Percentiles rank a stretch among this genome's conserved stretches.
phyloP scores from a whole-genome alignment of 2,888 invertebrate genomes.

The Pristionchus fissidentatus region DNA sequence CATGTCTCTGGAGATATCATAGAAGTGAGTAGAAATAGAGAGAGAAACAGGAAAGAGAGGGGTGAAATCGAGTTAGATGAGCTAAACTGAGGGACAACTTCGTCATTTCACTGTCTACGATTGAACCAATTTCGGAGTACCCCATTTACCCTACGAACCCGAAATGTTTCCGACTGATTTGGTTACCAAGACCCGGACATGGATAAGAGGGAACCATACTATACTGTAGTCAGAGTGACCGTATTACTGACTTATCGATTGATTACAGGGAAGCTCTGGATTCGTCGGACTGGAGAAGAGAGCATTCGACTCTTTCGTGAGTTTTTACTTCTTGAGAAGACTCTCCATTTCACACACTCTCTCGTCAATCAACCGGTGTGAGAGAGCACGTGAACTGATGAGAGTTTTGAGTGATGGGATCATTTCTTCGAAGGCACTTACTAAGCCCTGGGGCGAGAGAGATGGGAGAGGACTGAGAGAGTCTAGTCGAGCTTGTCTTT shows the following conservation, averaged over 20 bases:
- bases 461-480: constrained; percentile 13
- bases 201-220: not conserved
- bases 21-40: not conserved
- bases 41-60: constrained; percentile 35
- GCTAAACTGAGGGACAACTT: constrained; percentile 12
- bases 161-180: constrained; percentile 32
- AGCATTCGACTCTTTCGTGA: constrained; percentile 53
- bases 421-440: no score
- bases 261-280: constrained; percentile 34
- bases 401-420: no score
- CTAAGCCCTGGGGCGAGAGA: not conserved
- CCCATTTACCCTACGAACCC: not conserved
- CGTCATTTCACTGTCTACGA: constrained; percentile 8
- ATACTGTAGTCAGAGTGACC: not conserved
- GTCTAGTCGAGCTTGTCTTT: no score
- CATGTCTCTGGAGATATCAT: constrained; percentile 26
- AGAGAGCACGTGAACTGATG: no score
- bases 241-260: not conserved
- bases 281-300: constrained; percentile 46
- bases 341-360: no score
- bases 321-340: constrained; percentile 13
- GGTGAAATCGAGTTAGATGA: constrained; percentile 40
- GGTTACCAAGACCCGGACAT: no score
- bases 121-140: constrained; percentile 37
- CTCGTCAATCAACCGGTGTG: no score